Conservation (phyloP, 1,140 invertebrate genomes). For the Papilio dardanus region DNA sequence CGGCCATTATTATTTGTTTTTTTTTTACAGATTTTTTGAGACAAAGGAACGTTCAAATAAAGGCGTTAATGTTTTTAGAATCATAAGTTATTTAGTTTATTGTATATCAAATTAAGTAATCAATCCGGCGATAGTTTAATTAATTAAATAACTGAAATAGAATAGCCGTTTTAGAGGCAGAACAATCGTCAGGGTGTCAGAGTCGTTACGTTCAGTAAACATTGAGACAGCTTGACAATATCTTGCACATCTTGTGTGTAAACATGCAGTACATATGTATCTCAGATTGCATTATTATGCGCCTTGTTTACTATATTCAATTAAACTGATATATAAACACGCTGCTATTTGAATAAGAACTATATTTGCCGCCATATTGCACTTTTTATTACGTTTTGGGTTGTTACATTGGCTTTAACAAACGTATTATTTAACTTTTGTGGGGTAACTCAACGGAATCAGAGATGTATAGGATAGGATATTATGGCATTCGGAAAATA, state of each 20-base stretch:
- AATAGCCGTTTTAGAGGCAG: neutral
- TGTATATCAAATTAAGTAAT: too few species aligned
- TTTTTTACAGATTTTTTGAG: too few species aligned
- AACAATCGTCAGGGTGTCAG: neutral
- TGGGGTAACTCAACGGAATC: too few species aligned
- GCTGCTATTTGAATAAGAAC: neutral
- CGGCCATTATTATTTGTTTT: too few species aligned
- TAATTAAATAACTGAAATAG: neutral
- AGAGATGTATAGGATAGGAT: too few species aligned
- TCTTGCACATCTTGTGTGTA: neutral
- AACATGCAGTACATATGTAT: neutral
- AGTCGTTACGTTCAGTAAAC: constrained; percentile 23
- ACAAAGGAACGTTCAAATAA: too few species aligned
- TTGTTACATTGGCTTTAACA: too few species aligned
- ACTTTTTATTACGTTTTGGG: neutral
- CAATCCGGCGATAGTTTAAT: neutral
- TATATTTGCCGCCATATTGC: neutral
- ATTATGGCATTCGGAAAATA: too few species aligned
- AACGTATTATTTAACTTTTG: too few species aligned
- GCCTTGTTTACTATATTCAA: neutral
- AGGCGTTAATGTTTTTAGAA: too few species aligned
- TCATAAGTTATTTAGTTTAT: too few species aligned
- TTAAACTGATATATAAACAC: neutral
- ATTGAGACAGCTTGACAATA: constrained; percentile 19
- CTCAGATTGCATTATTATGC: neutral